Base-by-base conservation (phyloP, 1,140 invertebrate genomes). In the Drosophila paulistorum region DNA sequence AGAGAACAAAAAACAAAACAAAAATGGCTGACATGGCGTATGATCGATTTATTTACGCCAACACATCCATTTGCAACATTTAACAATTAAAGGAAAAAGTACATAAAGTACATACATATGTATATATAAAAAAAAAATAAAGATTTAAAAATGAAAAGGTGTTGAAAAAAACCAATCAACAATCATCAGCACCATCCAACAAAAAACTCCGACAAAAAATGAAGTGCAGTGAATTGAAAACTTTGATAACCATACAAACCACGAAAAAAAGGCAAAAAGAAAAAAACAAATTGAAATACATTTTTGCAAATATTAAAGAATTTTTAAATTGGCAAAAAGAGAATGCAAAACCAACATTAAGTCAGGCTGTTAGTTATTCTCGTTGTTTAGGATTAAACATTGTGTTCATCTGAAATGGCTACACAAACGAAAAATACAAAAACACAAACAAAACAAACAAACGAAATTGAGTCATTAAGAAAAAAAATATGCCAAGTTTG, bases 221-320 rank as follows among this genome's bases (percentile, higher is more conserved):
- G 9, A 51, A 51, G 45, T 20, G 9, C 80, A 83, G 45, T 54
- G 57, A 82, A 75, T 68, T 60, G 80, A 75, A 75, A 83, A 57
- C 57, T 68, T 68, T 54, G 80, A 83, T 81, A 81, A 81, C n/a
- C 17, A 51, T 4, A 23, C 4, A 51, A 51, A 23, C 37, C 10
- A 13, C 37, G 37, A 10, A 51, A 51, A 51, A 51, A 20, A 51
- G 23, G 1, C 20, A 23, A 17, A 20, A 2, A 2, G 48, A 45
- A 45, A 33, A 42, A 60, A 30, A n/a, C 64, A 61, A 74, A 54
- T 37, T 75, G 54, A 62, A 58, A 23, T 68, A 61, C 26, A n/a
- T 20, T 6, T 33, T 23, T 20, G 30, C 6, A 30, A 1, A 17
- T 20, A 23, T 51, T 7, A 23, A 51, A 39, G 37, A 2, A 13